These are phyloP conservation scores for Cyaniris semiargus DNA, from an alignment of 2,888 invertebrate genomes.

Conservation along the genomic window DNA sequence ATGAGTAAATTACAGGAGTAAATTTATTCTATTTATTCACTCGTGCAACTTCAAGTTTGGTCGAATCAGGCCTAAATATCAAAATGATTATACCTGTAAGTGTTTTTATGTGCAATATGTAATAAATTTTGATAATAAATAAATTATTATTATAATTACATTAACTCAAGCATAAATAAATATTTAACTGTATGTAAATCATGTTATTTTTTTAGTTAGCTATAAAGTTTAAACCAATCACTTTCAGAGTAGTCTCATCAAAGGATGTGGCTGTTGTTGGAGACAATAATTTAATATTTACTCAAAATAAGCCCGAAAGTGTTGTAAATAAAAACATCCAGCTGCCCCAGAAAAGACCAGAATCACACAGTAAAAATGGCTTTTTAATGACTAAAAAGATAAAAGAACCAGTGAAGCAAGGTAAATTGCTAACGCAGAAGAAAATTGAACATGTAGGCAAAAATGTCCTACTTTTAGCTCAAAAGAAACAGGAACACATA, in stretches of 20 bases:
- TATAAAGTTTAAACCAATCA: not conserved
- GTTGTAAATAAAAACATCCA: conserved; percentile 38
- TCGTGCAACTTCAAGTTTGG: too few species aligned
- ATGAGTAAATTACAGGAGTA: too few species aligned
- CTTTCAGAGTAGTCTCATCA: conserved; percentile 64
- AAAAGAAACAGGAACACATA: not conserved
- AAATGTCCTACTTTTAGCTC: conserved; percentile 2
- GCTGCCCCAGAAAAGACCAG: conserved; percentile 36
- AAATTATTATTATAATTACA: too few species aligned
- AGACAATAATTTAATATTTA: conserved; percentile 60
- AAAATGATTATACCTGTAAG: too few species aligned
- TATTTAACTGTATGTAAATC: too few species aligned
- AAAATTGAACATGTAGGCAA: conserved; percentile 16
- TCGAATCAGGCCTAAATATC: too few species aligned
- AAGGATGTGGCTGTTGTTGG: conserved; percentile 65
- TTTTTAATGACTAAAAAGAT: conserved; percentile 3
- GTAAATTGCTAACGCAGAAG: conserved; percentile 32
- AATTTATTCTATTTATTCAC: too few species aligned
- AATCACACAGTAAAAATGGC: not conserved
- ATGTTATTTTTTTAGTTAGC: not conserved
- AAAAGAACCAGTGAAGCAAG: conserved; percentile 29
- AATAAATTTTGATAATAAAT: too few species aligned
- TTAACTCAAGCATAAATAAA: too few species aligned
- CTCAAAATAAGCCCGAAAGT: conserved; percentile 46
- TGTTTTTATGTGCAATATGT: too few species aligned